Conservation (phyloP, 2,113 vertebrate genomes). For the Vidua macroura region DNA sequence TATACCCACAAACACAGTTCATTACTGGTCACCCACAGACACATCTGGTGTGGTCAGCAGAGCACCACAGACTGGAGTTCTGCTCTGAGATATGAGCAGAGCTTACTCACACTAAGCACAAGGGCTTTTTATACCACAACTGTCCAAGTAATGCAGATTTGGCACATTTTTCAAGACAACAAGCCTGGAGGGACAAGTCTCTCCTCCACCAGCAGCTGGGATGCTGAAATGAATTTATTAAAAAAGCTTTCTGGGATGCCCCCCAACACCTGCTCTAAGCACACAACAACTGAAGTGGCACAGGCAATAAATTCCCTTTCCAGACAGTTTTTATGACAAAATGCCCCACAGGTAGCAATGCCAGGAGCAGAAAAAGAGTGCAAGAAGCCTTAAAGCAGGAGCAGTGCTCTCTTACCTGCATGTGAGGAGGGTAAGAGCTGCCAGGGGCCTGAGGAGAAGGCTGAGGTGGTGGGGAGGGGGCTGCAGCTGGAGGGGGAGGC, state of each 20-base stretch:
- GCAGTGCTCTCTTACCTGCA: slow-evolving; percentile 80
- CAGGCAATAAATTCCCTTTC: neutral
- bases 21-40: neutral
- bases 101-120: neutral
- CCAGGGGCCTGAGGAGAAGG: slow-evolving; percentile 84
- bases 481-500: slow-evolving; percentile 60
- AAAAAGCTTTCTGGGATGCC: neutral
- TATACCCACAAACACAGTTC: neutral
- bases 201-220: neutral
- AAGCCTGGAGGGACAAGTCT: neutral
- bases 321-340: neutral
- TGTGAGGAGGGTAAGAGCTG: slow-evolving; percentile 91
- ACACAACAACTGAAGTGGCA: neutral
- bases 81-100: neutral
- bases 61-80: neutral
- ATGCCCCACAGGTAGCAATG: neutral
- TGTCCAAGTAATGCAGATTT: neutral
- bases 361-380: neutral
- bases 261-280: neutral
- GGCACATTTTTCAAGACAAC: neutral
- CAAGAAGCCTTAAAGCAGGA: neutral
- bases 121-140: neutral
- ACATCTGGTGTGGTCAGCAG: neutral
- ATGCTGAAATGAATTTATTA: neutral
- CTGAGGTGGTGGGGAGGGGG: slow-evolving; percentile 63